phyloP scores from a whole-genome alignment of 2,113 vertebrate genomes.

The Scatophagus argus region DNA sequence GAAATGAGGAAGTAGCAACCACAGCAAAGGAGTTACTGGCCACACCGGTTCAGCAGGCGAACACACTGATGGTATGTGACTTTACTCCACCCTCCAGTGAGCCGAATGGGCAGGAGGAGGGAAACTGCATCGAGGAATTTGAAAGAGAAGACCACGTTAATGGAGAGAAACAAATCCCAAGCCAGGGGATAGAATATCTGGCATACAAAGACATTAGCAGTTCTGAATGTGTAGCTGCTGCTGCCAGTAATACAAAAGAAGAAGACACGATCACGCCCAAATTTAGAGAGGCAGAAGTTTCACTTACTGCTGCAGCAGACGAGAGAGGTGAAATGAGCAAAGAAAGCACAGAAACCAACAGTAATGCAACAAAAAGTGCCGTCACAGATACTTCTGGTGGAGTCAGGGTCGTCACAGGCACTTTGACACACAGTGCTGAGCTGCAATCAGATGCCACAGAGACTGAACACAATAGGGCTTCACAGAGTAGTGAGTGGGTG shows the following conservation, averaged over 20 bases:
- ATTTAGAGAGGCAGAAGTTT: neutral
- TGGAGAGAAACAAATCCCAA: neutral
- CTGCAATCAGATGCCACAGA: slow-evolving; percentile 37
- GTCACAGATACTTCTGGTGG: neutral
- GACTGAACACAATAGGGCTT: slow-evolving; percentile 42
- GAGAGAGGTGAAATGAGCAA: neutral
- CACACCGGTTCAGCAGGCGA: slow-evolving; percentile 77
- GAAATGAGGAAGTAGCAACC: neutral
- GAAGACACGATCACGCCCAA: slow-evolving; percentile 7
- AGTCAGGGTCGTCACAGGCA: slow-evolving; percentile 12
- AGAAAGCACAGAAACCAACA: neutral
- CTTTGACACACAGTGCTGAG: neutral
- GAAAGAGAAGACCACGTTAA: slow-evolving; percentile 36
- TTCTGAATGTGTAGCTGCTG: neutral
- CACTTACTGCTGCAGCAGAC: neutral
- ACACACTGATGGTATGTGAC: slow-evolving; percentile 69
- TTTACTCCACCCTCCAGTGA: slow-evolving; percentile 62
- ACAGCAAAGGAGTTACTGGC: slow-evolving; percentile 58
- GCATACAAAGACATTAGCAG: neutral
- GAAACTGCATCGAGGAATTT: slow-evolving; percentile 34
- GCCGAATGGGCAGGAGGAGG: slow-evolving; percentile 31
- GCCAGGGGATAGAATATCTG: neutral
- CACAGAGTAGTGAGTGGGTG: slow-evolving; percentile 55
- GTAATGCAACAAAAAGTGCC: neutral
- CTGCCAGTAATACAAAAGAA: neutral